phyloP scores from a whole-genome alignment of 2,888 invertebrate species.

The Halictus quadricinctus region DNA sequence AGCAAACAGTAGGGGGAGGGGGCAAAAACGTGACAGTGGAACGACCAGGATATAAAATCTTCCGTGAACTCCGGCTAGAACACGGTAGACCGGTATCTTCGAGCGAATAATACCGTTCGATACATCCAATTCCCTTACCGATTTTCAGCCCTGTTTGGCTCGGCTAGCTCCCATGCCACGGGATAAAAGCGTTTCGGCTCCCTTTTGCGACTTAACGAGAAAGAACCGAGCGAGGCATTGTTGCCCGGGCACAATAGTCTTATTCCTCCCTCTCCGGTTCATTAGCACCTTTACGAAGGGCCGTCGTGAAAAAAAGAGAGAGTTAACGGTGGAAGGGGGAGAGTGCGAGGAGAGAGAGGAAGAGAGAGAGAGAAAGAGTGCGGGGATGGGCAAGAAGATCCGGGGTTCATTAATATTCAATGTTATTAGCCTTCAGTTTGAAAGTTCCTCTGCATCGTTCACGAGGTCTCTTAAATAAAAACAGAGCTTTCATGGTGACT shows the following conservation, averaged over 20 bases:
- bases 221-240: conserved; percentile 30
- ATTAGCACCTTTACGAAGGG: conserved; percentile 32
- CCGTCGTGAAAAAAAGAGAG: neutral
- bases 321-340: neutral
- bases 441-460: conserved; percentile 15
- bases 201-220: conserved; percentile 29
- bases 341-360: neutral
- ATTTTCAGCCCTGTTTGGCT: neutral
- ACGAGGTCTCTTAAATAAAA: conserved; percentile 30
- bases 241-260: conserved; percentile 32
- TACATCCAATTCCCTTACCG: conserved; percentile 17
- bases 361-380: neutral
- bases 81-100: neutral
- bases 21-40: too few species aligned
- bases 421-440: conserved; percentile 45
- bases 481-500: neutral
- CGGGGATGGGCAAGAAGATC: neutral
- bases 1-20: too few species aligned
- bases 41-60: neutral
- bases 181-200: conserved; percentile 30
- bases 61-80: neutral
- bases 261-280: conserved; percentile 32
- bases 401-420: conserved; percentile 53
- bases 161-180: neutral
- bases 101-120: neutral